Evolutionary conservation across 2,113 vertebrate species (phyloP).

Genomic region (Callaeas wilsoni): DNA sequence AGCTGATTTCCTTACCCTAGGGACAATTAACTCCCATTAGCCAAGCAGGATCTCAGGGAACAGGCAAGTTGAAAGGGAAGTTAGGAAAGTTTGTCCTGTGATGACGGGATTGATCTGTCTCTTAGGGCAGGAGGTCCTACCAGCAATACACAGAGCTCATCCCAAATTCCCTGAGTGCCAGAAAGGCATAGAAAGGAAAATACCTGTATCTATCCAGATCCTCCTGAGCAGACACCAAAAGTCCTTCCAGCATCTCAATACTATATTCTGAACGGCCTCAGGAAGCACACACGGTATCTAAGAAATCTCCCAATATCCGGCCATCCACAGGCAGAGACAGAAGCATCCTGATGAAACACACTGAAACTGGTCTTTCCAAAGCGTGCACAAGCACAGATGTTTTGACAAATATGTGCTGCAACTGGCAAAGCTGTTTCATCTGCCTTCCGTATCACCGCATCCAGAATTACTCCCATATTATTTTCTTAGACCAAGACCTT

Average conservation of each 20-base stretch:
- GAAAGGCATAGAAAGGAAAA: background rate
- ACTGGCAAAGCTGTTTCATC: background rate
- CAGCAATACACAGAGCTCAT: background rate
- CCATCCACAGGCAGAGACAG: background rate
- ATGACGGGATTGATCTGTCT: background rate
- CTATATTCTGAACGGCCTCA: background rate
- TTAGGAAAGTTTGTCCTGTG: background rate
- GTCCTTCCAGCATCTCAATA: background rate
- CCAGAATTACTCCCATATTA: background rate
- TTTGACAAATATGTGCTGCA: background rate
- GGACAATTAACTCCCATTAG: background rate
- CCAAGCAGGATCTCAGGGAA: background rate
- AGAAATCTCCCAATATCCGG: background rate
- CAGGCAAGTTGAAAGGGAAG: background rate
- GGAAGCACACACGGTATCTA: background rate
- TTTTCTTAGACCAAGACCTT: background rate
- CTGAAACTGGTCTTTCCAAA: background rate
- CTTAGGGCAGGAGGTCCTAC: background rate
- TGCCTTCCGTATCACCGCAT: background rate
- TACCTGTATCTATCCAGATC: background rate
- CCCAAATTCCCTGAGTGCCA: background rate
- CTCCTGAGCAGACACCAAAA: background rate
- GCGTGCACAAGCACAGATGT: background rate
- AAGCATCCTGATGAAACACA: background rate
- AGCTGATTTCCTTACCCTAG: slow-evolving; percentile 9